Conservation (phyloP, 1,140 invertebrate genomes). For the Brevipalpus yothersi region DNA sequence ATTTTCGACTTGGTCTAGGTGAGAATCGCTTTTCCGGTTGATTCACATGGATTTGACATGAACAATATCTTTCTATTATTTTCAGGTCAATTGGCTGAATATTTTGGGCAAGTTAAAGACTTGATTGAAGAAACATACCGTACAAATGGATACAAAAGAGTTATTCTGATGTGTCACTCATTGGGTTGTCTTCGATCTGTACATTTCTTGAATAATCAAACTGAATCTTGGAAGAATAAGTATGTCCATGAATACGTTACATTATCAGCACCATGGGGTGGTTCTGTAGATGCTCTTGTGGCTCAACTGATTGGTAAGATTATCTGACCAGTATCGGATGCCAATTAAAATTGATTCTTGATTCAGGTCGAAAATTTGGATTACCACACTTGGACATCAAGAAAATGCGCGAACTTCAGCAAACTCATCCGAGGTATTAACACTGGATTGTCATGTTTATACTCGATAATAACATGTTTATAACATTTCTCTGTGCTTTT, state of each 20-base stretch:
- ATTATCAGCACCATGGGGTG: constrained; percentile 73
- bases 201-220: constrained; percentile 54
- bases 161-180: not conserved
- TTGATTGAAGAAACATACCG: not conserved
- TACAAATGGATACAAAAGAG: not conserved
- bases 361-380: too few species aligned
- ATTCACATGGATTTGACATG: too few species aligned
- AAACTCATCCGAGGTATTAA: too few species aligned
- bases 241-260: constrained; percentile 57
- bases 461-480: too few species aligned
- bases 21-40: not conserved
- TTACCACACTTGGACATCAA: too few species aligned
- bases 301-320: constrained; percentile 22
- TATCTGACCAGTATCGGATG: too few species aligned
- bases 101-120: not conserved
- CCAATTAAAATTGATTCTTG: too few species aligned
- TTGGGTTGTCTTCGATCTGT: constrained; percentile 42
- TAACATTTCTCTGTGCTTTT: too few species aligned
- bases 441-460: too few species aligned
- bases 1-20: not conserved
- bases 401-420: too few species aligned
- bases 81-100: not conserved
- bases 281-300: constrained; percentile 72
- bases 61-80: too few species aligned
- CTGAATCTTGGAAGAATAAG: constrained; percentile 66